Evolutionary conservation across 2,888 invertebrate species (phyloP).

Genomic region (Mesorhabditis spiculigera): DNA sequence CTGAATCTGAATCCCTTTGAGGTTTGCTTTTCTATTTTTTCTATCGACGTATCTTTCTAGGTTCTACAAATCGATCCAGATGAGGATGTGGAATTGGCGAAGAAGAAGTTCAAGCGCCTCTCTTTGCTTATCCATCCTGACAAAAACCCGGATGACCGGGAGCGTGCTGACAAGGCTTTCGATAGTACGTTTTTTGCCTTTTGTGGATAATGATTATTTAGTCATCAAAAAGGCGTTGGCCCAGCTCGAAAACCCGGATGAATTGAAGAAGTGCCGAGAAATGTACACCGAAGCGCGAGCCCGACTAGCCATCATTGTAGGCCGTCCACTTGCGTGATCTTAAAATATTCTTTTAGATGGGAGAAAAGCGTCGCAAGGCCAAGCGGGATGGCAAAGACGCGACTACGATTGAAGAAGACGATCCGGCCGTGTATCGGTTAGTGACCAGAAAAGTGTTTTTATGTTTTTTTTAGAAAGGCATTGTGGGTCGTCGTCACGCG

Average conservation of each 20-base stretch:
- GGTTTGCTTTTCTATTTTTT: slow-evolving; percentile 49
- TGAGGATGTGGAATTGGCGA: slow-evolving; percentile 81
- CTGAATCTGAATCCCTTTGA: slow-evolving; percentile 89
- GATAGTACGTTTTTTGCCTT: slow-evolving; percentile 60
- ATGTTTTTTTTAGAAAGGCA: slow-evolving; percentile 67
- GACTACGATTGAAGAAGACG: slow-evolving; percentile 50
- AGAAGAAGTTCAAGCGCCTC: slow-evolving; percentile 87
- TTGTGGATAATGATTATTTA: slow-evolving; percentile 45
- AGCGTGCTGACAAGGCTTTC: slow-evolving; percentile 77
- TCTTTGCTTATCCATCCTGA: slow-evolving; percentile 98
- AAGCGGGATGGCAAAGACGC: slow-evolving; percentile 73
- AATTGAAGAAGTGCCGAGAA: slow-evolving; percentile 86
- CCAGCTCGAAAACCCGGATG: slow-evolving; percentile 82
- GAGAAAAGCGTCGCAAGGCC: slow-evolving; percentile 86
- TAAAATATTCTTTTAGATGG: slow-evolving; percentile 67
- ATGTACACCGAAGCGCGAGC: slow-evolving; percentile 95
- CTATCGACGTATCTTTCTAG: slow-evolving; percentile 23
- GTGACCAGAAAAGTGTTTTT: slow-evolving; percentile 63
- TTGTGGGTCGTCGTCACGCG: slow-evolving; percentile 99
- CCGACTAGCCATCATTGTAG: slow-evolving; percentile 81
- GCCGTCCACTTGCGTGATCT: slow-evolving; percentile 56
- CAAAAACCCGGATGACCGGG: slow-evolving; percentile 92
- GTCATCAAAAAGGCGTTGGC: slow-evolving; percentile 74
- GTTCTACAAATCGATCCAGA: slow-evolving; percentile 72
- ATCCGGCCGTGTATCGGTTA: slow-evolving; percentile 48